phyloP scores from a whole-genome alignment of 2,888 invertebrate genomes.

The Craniophora ligustri region DNA sequence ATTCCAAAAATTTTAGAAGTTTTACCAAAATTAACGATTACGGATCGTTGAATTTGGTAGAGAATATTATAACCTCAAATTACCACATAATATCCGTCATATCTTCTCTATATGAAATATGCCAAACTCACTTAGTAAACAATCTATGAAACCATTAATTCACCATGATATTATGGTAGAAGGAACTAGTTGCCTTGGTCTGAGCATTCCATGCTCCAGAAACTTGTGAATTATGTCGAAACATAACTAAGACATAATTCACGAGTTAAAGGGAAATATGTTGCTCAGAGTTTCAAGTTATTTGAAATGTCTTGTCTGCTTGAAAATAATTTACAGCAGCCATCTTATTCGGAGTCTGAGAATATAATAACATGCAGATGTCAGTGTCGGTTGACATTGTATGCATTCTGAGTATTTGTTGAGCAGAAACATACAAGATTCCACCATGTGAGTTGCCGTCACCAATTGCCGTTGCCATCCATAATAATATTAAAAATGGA shows the following conservation, averaged over 20 bases:
- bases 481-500: too few species aligned
- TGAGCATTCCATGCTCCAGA: conserved; percentile 32
- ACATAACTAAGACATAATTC: conserved; percentile 48
- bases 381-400: conserved; percentile 34
- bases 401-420: conserved; percentile 39
- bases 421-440: conserved; percentile 26
- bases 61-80: too few species aligned
- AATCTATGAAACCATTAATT: conserved; percentile 6
- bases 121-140: too few species aligned
- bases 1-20: too few species aligned
- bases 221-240: conserved; percentile 46
- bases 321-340: conserved; percentile 47
- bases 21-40: too few species aligned
- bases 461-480: too few species aligned
- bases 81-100: too few species aligned
- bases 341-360: conserved; percentile 39
- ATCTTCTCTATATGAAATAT: too few species aligned
- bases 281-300: conserved; percentile 44
- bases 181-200: conserved; percentile 30
- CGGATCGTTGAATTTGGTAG: too few species aligned
- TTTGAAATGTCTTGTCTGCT: conserved; percentile 39
- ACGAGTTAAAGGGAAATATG: conserved; percentile 49
- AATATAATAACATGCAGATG: conserved; percentile 43
- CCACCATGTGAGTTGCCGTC: neutral
- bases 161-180: conserved; percentile 9